Base-by-base conservation (phyloP, 2,113 vertebrate species). In the Uria aalge region DNA sequence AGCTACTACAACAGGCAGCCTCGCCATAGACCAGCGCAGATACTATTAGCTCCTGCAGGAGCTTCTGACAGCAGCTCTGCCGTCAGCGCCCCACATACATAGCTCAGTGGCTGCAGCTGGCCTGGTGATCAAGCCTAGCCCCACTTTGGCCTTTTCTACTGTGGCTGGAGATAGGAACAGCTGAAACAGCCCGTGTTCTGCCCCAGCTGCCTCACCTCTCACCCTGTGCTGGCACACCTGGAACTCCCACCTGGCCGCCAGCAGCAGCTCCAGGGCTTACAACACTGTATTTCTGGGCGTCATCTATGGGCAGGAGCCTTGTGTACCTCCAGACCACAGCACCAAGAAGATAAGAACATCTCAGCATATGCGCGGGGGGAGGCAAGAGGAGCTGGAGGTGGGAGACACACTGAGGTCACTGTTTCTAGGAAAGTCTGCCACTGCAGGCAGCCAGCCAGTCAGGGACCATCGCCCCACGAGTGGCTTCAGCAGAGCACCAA, bases 391-490 rank as follows among this genome's bases (percentile, higher is more conserved):
- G 12, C 53, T 47, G 57, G 24, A 6, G n/a, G 0, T 53, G 56
- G 8, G 53, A 85, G 12, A 16, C 8, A 40, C 21, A 1, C 26
- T 23, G 77, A 78, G 43, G 52, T 64, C 69, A 57, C 29, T 26
- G 0, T 24, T 79, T 60, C 56, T 34, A 26, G 43, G 57, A 38
- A 85, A 76, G 53, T 18, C 15, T 71, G 32, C 21, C 2, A 0
- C 41, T 18, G 80, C 16, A 5, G 63, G 38, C 62, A 59, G 73
- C 19, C 36, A 27, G 62, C 55, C 10, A 19, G 38, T 29, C 5
- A 0, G 17, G 12, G n/a, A 85, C 29, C 55, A 57, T 29, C 0
- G 0, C 13, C 38, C 50, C 45, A 24, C 0, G 0, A 53, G 59
- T 0, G 1, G 36, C 15, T 38, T 20, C 45, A 59, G 38, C 78